These are phyloP conservation scores for Oligia latruncula DNA, from an alignment of 2,888 invertebrate species.

Conservation along the genomic window DNA sequence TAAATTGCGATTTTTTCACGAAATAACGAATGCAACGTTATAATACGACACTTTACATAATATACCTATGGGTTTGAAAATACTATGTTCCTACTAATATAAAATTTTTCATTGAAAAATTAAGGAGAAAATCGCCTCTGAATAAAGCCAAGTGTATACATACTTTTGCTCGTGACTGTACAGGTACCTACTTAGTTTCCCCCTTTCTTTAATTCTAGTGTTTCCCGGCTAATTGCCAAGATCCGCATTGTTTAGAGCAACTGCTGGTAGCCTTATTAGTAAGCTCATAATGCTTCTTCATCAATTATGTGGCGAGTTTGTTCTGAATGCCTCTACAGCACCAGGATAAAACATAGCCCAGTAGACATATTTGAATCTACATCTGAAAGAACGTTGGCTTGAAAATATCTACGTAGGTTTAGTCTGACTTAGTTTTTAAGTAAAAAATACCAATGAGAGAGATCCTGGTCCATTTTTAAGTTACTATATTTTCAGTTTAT, in stretches of 20 bases:
- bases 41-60: too few relatives aligned
- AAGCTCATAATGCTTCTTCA: slow-evolving; percentile 56
- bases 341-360: not conserved
- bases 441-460: not conserved
- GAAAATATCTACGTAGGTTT: not conserved
- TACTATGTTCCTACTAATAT: too few relatives aligned
- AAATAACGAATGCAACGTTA: too few relatives aligned
- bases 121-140: too few relatives aligned
- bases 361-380: not conserved
- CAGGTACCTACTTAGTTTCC: slow-evolving; percentile 3
- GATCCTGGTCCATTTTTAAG: not conserved
- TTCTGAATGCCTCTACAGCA: not conserved
- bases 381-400: not conserved
- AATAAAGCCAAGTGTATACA: too few relatives aligned
- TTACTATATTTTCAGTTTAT: not conserved
- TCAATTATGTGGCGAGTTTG: slow-evolving; percentile 51
- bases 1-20: too few relatives aligned
- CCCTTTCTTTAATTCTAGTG: slow-evolving; percentile 47
- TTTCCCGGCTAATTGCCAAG: slow-evolving; percentile 59
- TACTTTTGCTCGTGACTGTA: too few relatives aligned
- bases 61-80: too few relatives aligned
- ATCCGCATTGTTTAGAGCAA: slow-evolving; percentile 55
- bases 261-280: slow-evolving; percentile 52
- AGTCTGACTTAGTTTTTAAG: not conserved
- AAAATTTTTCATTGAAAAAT: too few relatives aligned